Percentiles rank a stretch among this genome's conserved stretches.
Conservation (phyloP, 1,140 invertebrate genomes). For the Branchinecta lindahli region DNA sequence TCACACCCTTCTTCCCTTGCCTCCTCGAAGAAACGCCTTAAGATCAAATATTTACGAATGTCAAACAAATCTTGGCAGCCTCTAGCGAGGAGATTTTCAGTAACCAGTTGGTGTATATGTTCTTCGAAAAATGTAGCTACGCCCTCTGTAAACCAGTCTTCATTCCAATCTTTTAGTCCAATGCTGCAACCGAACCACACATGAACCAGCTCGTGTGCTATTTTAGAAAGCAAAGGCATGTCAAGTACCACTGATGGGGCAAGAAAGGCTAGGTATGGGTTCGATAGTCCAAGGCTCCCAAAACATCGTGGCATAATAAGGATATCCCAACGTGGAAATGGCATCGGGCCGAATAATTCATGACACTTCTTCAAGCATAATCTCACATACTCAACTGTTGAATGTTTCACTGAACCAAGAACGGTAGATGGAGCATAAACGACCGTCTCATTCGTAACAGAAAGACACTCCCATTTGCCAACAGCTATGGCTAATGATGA, state of each 20-base stretch:
- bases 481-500: slow-evolving; percentile 34
- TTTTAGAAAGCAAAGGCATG: slow-evolving; percentile 26
- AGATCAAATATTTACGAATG: background rate
- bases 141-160: slow-evolving; percentile 37
- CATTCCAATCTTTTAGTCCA: slow-evolving; percentile 35
- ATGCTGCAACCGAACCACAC: slow-evolving; percentile 35
- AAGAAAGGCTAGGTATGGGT: slow-evolving; percentile 33
- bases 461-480: slow-evolving; percentile 27
- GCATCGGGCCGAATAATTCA: slow-evolving; percentile 30
- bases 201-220: slow-evolving; percentile 34
- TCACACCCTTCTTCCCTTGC: background rate
- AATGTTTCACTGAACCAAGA: slow-evolving; percentile 15
- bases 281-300: slow-evolving; percentile 33
- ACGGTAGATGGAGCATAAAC: background rate
- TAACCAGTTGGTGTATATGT: slow-evolving; percentile 23
- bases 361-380: slow-evolving; percentile 25
- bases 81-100: background rate
- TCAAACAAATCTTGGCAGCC: background rate
- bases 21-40: background rate
- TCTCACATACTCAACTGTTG: slow-evolving; percentile 25
- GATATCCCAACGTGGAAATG: slow-evolving; percentile 32
- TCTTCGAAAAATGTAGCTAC: slow-evolving; percentile 36
- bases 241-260: slow-evolving; percentile 31
- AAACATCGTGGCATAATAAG: slow-evolving; percentile 32
- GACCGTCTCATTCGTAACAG: slow-evolving; percentile 11